Evolutionary conservation across 2,113 vertebrate species (phyloP), one percentile per base, ranked within the genome.

Genomic region (Machaerirhynchus nigripectus): DNA sequence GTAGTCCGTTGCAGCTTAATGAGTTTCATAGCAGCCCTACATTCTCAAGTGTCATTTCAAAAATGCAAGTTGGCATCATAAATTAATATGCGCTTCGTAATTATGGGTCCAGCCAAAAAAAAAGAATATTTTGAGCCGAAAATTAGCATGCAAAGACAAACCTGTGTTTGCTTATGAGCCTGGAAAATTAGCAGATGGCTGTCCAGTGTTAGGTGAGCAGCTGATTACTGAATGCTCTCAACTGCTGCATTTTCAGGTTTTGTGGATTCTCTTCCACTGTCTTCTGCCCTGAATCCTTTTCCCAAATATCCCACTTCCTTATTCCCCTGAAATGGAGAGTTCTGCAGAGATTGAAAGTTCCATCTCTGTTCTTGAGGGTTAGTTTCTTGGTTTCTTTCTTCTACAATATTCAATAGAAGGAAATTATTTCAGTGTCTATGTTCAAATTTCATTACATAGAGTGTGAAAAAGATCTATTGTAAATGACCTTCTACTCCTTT

Each of bases 121-220:
- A 64, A 64, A 56, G 7, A 52, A 22, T 4, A 10, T 20, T 90
- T 89, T 89, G 59, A 82, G 75, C 78, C 85, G 84, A 56, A 69
- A 90, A 69, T 92, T 92, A 87, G 26, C 49, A 82, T 22, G 57
- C 67, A 40, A 47, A 64, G 39, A 37, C 47, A 95, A 89, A 81
- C 3, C 2, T 53, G 50, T 49, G 9, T 84, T 94, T 95, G 71
- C 44, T 89, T 56, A 57, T 33, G 64, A 84, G 73, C 23, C 49
- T 94, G 73, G 79, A 96, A 96, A 97, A 95, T 94, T 37, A 89
- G 35, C 84, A 94, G 71, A 78, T 91, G 50, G 33, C 44, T 93
- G 40, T 64, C 76, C 55, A 84, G n/a, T 50, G 56, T 89, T 86
- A 87, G 18, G 46, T 76, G 31, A 80, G 39, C 70, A 85, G 76